A percentile compares a stretch with the other conserved stretches of the same genome.
Conservation (phyloP, 2,888 invertebrate genomes). For the Phrixothrix hirtus region DNA sequence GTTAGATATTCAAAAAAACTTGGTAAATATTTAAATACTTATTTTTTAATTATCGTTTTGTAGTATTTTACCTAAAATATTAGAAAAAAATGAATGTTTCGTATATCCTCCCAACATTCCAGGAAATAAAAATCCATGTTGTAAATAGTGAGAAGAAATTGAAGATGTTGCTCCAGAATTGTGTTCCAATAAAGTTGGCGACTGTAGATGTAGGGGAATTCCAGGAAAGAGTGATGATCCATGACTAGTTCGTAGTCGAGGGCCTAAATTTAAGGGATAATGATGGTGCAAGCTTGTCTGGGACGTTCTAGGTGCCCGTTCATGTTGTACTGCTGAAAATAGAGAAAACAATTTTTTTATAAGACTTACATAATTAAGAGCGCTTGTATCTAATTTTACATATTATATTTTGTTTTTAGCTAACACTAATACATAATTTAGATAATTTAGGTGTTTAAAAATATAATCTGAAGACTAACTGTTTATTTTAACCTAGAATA, state of each 20-base stretch:
- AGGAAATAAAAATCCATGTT: constrained; percentile 52
- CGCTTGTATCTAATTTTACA: background rate
- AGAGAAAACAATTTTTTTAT: background rate
- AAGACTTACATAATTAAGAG: background rate
- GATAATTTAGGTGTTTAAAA: too few relatives aligned
- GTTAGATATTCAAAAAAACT: too few relatives aligned
- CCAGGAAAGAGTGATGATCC: constrained; percentile 44
- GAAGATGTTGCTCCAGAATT: constrained; percentile 28
- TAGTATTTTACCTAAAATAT: constrained; percentile 32
- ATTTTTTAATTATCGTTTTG: too few relatives aligned
- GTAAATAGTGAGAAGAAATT: constrained; percentile 44
- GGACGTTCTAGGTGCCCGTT: constrained; percentile 75
- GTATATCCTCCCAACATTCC: constrained; percentile 52
- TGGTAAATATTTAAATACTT: too few relatives aligned
- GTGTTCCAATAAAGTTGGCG: constrained; percentile 39
- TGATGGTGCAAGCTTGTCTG: constrained; percentile 52
- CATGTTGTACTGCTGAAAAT: constrained; percentile 84
- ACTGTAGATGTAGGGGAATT: constrained; percentile 48
- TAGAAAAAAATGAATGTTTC: constrained; percentile 45
- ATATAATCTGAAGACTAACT: too few relatives aligned
- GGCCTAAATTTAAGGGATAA: constrained; percentile 46
- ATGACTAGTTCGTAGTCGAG: constrained; percentile 46
- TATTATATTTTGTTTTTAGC: background rate
- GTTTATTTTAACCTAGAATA: too few relatives aligned
- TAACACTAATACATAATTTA: too few relatives aligned